phyloP scores from a whole-genome alignment of 2,888 invertebrate genomes.

The Tinea semifulvella region DNA sequence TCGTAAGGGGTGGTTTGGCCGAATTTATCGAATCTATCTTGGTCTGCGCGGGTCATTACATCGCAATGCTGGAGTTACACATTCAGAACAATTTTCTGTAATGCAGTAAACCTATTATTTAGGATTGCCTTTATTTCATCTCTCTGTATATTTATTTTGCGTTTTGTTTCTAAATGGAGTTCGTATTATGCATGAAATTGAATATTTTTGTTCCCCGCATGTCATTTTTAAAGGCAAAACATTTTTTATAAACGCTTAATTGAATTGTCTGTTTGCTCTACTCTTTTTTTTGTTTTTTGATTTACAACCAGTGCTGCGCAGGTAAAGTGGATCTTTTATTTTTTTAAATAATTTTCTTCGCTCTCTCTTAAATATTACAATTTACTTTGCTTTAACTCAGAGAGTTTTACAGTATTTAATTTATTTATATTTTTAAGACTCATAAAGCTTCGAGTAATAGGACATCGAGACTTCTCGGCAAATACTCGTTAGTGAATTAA shows the following conservation, averaged over 20 bases:
- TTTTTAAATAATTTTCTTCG: not conserved
- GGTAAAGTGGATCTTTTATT: not conserved
- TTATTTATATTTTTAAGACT: conserved; percentile 1
- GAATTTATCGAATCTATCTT: conserved; percentile 17
- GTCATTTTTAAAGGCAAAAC: conserved; percentile 10
- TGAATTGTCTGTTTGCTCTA: conserved; percentile 45
- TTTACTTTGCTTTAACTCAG: conserved; percentile 10
- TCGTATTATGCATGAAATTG: conserved; percentile 13
- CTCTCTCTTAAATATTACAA: conserved; percentile 2
- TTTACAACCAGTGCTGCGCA: conserved; percentile 16
- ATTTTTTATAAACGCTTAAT: conserved; percentile 29
- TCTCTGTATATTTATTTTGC: not conserved
- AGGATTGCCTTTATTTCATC: conserved; percentile 11
- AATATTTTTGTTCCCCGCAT: conserved; percentile 7
- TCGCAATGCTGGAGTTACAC: not conserved
- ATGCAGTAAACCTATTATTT: conserved; percentile 11
- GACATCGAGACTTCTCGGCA: not conserved
- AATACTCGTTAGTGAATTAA: not conserved
- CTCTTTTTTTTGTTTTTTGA: conserved; percentile 27
- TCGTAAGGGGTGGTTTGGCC: conserved; percentile 33
- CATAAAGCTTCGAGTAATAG: not conserved
- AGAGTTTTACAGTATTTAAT: conserved; percentile 4
- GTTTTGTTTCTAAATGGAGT: conserved; percentile 3
- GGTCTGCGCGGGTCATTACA: conserved; percentile 15
- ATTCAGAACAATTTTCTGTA: conserved; percentile 10